Conservation (phyloP, 2,888 invertebrate species). For the Drepana falcataria region DNA sequence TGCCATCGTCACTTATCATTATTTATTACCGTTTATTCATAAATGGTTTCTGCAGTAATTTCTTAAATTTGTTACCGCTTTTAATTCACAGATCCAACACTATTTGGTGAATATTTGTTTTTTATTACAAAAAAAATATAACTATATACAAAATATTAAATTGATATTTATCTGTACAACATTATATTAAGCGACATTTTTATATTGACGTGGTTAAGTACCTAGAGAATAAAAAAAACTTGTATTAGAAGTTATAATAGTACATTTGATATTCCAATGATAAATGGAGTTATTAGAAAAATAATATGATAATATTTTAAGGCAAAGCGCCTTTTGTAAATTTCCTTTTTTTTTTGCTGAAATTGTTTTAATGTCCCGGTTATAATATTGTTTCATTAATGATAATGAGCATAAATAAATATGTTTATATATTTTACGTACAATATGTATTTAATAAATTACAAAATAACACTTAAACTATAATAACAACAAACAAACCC, state of each 20-base stretch:
- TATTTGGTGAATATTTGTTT: constrained; percentile 54
- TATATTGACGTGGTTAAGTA: constrained; percentile 57
- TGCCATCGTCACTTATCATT: no score
- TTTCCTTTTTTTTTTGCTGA: not conserved
- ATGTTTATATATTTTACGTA: not conserved
- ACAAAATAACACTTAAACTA: not conserved
- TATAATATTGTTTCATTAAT: not conserved
- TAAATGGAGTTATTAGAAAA: not conserved
- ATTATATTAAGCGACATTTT: constrained; percentile 39
- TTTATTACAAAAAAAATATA: constrained; percentile 64
- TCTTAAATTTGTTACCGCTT: constrained; percentile 17
- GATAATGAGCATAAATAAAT: not conserved
- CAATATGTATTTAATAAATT: not conserved
- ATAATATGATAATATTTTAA: no score
- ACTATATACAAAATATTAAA: constrained; percentile 72
- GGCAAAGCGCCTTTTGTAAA: not conserved
- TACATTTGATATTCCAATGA: not conserved
- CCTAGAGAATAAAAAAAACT: constrained; percentile 32
- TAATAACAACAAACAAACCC: not conserved
- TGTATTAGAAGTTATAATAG: not conserved
- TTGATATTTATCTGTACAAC: constrained; percentile 69
- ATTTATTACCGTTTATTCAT: not conserved
- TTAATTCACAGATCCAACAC: constrained; percentile 56
- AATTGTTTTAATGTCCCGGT: not conserved
- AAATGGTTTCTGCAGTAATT: constrained; percentile 2